Base-by-base conservation (phyloP, 53 echinoderm and acorn worm species). In the Echinarachnius parma region DNA sequence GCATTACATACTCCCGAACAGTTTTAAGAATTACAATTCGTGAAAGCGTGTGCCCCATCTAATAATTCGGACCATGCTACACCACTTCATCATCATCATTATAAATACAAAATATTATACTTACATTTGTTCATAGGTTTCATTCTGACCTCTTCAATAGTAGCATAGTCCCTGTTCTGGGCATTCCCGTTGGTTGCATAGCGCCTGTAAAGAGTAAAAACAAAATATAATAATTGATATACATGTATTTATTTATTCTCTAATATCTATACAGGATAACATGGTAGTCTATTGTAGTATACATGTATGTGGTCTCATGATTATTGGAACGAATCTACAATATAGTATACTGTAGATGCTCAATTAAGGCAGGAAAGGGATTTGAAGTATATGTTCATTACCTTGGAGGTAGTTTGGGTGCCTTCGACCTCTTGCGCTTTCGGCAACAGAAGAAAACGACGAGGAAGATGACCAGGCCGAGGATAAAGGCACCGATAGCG, bases 81-180 rank as follows among this genome's bases (percentile, higher is more conserved):
- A 9, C 42, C 42, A 9, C 42, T 9, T 39, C 42, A 39, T 39
- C 42, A 39, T 39, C 42, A 39, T 7, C 7, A 39, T 39, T 13
- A 39, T 39, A 9, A 39, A 13, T 39, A 39, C 13, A 7, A 39
- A n/a, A n/a, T n/a, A n/a, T 9, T 63, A 9, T 10, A 63, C 65
- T 65, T 65, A 65, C 65, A 25, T 19, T 26, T n/a, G n/a, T n/a
- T 63, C 21, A 42, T 23, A 5, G 46, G 16, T 28, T 45, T 29
- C 68, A 68, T 68, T 24, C 52, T 49, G 18, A 68, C 52, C 21
- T 68, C 68, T 32, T 68, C 68, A 4, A 68, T 52, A 8, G 68
- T 68, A 30, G 52, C 68, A 34, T 68, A 68, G 1, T 68, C 68
- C 21, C 10, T 13, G 68, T 34, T 52, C 13, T 49, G 4, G 4